phyloP scores from a whole-genome alignment of 2,797 vertebrate genomes.

The Pitangus sulphuratus region DNA sequence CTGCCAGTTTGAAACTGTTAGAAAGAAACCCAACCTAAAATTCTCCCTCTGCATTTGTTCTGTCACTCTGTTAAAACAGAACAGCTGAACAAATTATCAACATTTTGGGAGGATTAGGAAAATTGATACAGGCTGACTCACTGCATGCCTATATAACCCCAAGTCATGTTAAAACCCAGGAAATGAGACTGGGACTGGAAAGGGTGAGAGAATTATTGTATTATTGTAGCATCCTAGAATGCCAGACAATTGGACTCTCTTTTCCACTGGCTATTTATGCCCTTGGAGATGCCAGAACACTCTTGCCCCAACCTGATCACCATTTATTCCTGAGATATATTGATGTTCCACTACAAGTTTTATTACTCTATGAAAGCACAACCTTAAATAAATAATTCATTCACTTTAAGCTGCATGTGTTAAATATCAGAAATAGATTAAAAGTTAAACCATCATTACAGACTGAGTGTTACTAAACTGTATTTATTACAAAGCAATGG shows the following conservation, averaged over 20 bases:
- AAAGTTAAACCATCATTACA: not conserved
- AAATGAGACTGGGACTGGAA: slow-evolving; percentile 43
- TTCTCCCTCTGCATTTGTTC: slow-evolving; percentile 45
- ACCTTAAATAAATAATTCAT: not conserved
- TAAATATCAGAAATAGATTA: not conserved
- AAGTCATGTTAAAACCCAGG: slow-evolving; percentile 46
- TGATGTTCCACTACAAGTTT: not conserved
- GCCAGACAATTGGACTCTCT: not conserved
- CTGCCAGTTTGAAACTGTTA: not conserved
- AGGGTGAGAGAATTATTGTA: slow-evolving; percentile 48
- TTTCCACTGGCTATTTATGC: slow-evolving; percentile 1
- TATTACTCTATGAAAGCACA: not conserved
- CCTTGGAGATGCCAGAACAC: not conserved
- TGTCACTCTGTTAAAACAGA: slow-evolving; percentile 64
- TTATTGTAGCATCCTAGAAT: slow-evolving; percentile 43
- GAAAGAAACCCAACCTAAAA: not conserved
- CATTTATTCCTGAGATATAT: not conserved
- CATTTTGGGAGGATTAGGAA: slow-evolving; percentile 66
- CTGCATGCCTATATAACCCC: slow-evolving; percentile 13
- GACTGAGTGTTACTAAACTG: not conserved
- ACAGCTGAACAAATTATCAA: slow-evolving; percentile 74
- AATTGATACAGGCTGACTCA: slow-evolving; percentile 72
- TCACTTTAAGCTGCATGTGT: not conserved
- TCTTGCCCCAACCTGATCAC: not conserved
- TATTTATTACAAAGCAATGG: not conserved